Percentiles rank a stretch among this genome's conserved stretches.
Conservation (phyloP, 1,140 invertebrate species). For the Anastrepha ludens region DNA sequence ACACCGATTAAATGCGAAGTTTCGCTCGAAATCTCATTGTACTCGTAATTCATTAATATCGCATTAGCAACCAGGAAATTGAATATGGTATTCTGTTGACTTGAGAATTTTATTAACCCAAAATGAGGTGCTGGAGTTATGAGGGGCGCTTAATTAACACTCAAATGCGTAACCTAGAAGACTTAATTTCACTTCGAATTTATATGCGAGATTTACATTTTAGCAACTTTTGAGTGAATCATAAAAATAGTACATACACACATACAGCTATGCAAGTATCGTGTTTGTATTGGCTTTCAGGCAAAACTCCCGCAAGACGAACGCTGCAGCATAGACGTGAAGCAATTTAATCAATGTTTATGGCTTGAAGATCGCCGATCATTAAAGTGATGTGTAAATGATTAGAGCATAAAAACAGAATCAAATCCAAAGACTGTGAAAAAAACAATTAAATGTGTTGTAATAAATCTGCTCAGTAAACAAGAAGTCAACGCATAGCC, state of each 20-base stretch:
- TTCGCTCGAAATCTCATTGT: slow-evolving; percentile 5
- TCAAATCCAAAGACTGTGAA: background rate
- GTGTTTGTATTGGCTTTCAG: background rate
- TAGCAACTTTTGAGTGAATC: background rate
- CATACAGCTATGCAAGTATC: background rate
- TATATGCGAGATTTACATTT: background rate
- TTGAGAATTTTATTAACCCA: background rate
- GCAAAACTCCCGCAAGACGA: background rate
- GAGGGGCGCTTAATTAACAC: slow-evolving; percentile 21
- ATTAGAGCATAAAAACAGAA: background rate
- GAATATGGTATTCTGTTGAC: background rate
- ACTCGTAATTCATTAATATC: slow-evolving; percentile 4
- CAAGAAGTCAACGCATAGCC: background rate
- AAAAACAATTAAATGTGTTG: background rate
- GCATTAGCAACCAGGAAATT: slow-evolving; percentile 32
- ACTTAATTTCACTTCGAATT: background rate
- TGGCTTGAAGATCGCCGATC: background rate
- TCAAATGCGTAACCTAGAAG: slow-evolving; percentile 1
- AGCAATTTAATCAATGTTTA: background rate
- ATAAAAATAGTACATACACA: background rate
- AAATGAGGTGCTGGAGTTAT: slow-evolving; percentile 1
- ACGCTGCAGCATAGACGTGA: background rate
- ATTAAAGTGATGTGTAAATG: background rate
- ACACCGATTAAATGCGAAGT: slow-evolving; percentile 5
- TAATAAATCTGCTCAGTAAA: background rate